A percentile compares a stretch with the other conserved stretches of the same genome.
These are phyloP conservation scores for Motacilla alba DNA, from an alignment of 2,113 vertebrate genomes.

Conservation along the genomic window DNA sequence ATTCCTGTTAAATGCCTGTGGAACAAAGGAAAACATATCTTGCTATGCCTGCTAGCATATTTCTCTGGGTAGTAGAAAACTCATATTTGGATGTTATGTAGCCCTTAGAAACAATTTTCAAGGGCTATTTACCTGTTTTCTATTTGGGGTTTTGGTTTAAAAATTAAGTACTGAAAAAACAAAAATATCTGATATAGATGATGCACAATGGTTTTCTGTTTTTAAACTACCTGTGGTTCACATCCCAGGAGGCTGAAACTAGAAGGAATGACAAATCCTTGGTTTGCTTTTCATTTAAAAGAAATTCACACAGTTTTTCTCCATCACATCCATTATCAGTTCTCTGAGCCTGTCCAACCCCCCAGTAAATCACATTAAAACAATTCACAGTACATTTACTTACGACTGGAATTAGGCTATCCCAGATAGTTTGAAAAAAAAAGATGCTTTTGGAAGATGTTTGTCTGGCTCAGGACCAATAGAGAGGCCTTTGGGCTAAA, in stretches of 20 bases:
- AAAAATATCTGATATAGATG: neutral
- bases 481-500: neutral
- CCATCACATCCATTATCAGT: neutral
- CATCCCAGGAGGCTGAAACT: neutral
- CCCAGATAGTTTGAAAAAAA: neutral
- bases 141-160: neutral
- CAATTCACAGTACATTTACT: conserved; percentile 16
- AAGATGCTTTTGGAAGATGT: neutral
- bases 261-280: neutral
- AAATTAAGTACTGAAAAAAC: neutral
- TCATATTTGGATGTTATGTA: neutral
- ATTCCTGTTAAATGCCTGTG: neutral
- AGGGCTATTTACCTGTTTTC: neutral
- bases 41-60: neutral
- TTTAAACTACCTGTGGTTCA: neutral
- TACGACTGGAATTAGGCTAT: neutral
- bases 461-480: neutral
- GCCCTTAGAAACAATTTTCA: neutral
- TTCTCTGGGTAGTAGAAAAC: neutral
- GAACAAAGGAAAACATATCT: neutral
- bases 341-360: neutral
- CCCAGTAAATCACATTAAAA: neutral
- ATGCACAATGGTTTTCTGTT: neutral
- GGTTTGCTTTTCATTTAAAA: neutral
- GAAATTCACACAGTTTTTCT: neutral